These are phyloP conservation scores for Acanthurus lineatus DNA, from an alignment of 2,797 vertebrate genomes.

Conservation along the genomic window DNA sequence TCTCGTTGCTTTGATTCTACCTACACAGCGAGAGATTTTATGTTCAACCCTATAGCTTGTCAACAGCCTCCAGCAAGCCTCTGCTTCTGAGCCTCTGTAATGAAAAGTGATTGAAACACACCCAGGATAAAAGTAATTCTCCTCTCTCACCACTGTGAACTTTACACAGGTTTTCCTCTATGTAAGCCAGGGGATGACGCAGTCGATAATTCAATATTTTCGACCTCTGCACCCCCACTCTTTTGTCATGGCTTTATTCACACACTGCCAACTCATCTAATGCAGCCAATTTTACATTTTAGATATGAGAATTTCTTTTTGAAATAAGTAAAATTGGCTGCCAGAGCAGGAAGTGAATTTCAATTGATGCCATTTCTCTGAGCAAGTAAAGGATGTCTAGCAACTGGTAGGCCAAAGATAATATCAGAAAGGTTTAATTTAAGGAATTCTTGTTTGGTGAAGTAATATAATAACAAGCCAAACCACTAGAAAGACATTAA, in stretches of 20 bases:
- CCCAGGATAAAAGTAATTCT: constrained; percentile 55
- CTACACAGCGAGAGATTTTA: constrained; percentile 60
- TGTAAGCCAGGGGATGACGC: constrained; percentile 44
- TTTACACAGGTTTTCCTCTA: constrained; percentile 53
- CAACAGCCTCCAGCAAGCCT: constrained; percentile 69
- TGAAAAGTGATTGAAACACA: constrained; percentile 72
- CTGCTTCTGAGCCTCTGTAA: constrained; percentile 57
- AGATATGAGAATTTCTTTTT: not conserved
- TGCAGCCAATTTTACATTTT: not conserved
- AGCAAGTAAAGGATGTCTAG: too few species aligned
- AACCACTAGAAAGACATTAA: not conserved
- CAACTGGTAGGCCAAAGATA: not conserved
- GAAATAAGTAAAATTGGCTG: not conserved
- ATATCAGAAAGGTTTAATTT: not conserved
- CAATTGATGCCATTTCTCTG: too few species aligned
- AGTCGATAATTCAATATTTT: constrained; percentile 60
- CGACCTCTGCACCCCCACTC: not conserved
- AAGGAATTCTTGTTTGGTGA: not conserved
- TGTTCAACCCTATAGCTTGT: constrained; percentile 73
- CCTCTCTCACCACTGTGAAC: constrained; percentile 55
- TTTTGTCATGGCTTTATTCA: constrained; percentile 10
- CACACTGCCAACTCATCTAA: constrained; percentile 22
- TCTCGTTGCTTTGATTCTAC: constrained; percentile 69
- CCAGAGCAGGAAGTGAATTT: not conserved
- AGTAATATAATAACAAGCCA: not conserved